These are phyloP conservation scores for Daboia siamensis DNA, from an alignment of 2,113 vertebrate species.

Conservation along the genomic window DNA sequence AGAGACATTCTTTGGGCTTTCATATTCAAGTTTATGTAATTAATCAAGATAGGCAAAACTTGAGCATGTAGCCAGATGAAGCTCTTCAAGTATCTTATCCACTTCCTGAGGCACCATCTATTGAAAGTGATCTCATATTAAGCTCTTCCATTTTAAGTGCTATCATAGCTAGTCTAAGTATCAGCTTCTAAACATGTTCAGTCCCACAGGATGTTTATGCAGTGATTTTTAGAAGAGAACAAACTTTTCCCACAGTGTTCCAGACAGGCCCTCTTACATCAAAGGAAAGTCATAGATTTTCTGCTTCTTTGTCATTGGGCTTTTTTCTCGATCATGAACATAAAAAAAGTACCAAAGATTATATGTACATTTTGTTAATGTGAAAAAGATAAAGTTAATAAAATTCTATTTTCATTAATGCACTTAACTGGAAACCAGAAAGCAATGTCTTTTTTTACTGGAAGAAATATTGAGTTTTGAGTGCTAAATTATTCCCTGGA, in stretches of 20 bases:
- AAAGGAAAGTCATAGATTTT: neutral
- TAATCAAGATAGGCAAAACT: neutral
- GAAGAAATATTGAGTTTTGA: neutral
- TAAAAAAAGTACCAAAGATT: neutral
- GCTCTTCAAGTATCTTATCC: neutral
- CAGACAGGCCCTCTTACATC: conserved; percentile 4
- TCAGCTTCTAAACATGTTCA: conserved; percentile 1
- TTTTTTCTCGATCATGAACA: neutral
- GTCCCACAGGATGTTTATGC: conserved; percentile 24
- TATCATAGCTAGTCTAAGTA: neutral
- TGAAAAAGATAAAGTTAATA: neutral
- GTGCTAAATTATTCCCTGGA: neutral
- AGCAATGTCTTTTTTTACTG: neutral
- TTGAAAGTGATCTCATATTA: neutral
- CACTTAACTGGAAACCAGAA: neutral
- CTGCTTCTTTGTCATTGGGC: neutral
- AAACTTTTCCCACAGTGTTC: conserved; percentile 22
- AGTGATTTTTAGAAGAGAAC: conserved; percentile 25
- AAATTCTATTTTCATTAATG: neutral
- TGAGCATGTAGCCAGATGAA: neutral
- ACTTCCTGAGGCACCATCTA: neutral
- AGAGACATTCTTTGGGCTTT: neutral
- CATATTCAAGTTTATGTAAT: neutral
- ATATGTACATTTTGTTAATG: neutral
- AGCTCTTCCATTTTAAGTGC: neutral